phyloP scores from a whole-genome alignment of 2,797 vertebrate species.

The Petrocephalus sullivani region DNA sequence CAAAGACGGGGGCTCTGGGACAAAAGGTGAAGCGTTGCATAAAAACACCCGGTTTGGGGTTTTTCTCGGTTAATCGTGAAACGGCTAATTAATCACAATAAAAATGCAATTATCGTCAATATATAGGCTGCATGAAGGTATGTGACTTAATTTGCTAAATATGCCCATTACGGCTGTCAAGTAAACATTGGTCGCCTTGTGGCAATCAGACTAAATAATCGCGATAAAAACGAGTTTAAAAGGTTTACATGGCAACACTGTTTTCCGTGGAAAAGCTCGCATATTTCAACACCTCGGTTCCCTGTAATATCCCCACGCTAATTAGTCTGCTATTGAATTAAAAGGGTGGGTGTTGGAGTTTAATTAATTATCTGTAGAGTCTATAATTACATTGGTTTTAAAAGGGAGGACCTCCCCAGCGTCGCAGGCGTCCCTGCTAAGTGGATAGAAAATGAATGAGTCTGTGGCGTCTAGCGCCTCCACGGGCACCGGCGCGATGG shows the following conservation, averaged over 20 bases:
- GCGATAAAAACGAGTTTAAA: background rate
- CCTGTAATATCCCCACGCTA: conserved; percentile 22
- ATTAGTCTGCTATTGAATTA: conserved; percentile 38
- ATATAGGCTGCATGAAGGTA: background rate
- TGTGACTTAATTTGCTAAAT: background rate
- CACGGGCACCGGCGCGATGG: background rate
- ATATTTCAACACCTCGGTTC: conserved; percentile 14
- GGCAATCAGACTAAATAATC: background rate
- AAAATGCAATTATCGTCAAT: background rate
- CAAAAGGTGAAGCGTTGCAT: background rate
- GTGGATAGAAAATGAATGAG: conserved; percentile 3
- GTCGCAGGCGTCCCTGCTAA: conserved; percentile 14
- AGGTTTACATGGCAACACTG: background rate
- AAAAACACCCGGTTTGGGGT: background rate
- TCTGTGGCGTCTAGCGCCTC: background rate
- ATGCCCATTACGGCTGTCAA: background rate
- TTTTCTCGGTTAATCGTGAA: background rate
- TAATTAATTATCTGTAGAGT: conserved; percentile 40
- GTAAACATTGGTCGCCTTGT: background rate
- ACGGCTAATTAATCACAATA: background rate
- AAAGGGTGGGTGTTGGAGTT: conserved; percentile 25
- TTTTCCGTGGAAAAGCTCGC: background rate
- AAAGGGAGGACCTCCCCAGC: conserved; percentile 31
- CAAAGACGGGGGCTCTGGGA: background rate
- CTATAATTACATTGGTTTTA: conserved; percentile 42